Evolutionary conservation across 2,797 vertebrate genomes (phyloP).

Genomic region (Eulemur mongoz): DNA sequence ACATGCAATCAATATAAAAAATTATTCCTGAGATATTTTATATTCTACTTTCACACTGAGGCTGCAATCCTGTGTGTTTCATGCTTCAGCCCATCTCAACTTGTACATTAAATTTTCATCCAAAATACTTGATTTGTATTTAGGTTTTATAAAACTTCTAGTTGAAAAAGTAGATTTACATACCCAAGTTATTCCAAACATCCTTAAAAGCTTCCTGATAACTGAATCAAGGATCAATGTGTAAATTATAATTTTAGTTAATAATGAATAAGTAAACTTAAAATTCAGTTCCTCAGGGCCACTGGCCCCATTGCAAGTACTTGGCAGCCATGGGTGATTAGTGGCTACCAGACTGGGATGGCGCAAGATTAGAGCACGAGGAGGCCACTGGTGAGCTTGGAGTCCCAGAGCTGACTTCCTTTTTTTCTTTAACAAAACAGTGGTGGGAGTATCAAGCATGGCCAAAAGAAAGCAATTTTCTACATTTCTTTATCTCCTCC

Average conservation of each 20-base stretch:
- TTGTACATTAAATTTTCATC: background rate
- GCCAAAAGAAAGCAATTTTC: background rate
- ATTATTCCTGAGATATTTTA: background rate
- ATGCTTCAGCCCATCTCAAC: background rate
- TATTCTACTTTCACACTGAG: background rate
- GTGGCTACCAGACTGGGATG: background rate
- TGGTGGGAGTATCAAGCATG: background rate
- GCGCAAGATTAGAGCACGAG: background rate
- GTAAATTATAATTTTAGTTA: slow-evolving; percentile 27
- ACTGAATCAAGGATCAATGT: background rate
- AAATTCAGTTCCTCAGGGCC: background rate
- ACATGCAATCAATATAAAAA: background rate
- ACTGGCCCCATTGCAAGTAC: background rate
- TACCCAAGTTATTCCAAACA: background rate
- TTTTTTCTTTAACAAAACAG: background rate
- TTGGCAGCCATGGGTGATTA: background rate
- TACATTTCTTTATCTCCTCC: background rate
- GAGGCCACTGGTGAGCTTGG: background rate
- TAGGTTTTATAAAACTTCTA: slow-evolving; percentile 27
- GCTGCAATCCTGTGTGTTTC: background rate
- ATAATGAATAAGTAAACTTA: slow-evolving; percentile 15
- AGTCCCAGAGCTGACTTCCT: background rate
- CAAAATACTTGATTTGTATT: background rate
- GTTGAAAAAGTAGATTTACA: background rate
- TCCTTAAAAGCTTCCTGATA: background rate